These are phyloP conservation scores for Neosalanx taihuensis DNA, from an alignment of 2,797 vertebrate genomes.

Conservation along the genomic window DNA sequence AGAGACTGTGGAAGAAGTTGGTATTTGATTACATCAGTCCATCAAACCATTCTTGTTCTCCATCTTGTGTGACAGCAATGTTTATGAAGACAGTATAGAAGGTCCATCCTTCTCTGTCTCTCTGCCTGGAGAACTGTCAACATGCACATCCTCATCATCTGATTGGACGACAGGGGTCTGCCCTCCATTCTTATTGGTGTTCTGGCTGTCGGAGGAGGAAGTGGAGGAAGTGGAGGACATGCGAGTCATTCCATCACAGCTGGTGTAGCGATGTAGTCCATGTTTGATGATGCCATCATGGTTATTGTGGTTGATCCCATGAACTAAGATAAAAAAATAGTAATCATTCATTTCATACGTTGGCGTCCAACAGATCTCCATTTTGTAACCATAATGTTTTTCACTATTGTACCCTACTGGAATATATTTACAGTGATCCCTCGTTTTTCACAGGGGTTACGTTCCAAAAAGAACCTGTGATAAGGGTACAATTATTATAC, in stretches of 20 bases:
- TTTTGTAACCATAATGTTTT: neutral
- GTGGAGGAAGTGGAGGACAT: conserved; percentile 84
- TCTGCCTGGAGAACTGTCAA: conserved; percentile 51
- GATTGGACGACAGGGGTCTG: conserved; percentile 80
- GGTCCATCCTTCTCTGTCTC: conserved; percentile 32
- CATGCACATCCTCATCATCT: conserved; percentile 76
- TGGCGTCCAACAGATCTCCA: neutral
- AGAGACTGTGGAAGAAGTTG: conserved; percentile 25
- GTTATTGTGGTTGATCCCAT: conserved; percentile 56
- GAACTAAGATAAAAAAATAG: conserved; percentile 18
- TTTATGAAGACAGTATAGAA: conserved; percentile 30
- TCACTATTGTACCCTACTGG: neutral
- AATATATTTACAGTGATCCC: neutral
- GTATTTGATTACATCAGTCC: neutral
- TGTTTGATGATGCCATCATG: conserved; percentile 54
- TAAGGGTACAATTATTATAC: too few relatives aligned
- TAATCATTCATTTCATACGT: neutral
- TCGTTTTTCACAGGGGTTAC: too few relatives aligned
- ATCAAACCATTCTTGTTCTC: neutral
- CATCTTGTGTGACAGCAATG: neutral
- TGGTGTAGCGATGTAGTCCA: conserved; percentile 70
- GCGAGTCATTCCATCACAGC: conserved; percentile 76
- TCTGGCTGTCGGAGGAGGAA: conserved; percentile 83
- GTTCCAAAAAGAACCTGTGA: too few relatives aligned
- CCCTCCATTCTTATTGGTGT: conserved; percentile 68